phyloP scores from a whole-genome alignment of 2,797 vertebrate genomes.

The Rhincodon typus region DNA sequence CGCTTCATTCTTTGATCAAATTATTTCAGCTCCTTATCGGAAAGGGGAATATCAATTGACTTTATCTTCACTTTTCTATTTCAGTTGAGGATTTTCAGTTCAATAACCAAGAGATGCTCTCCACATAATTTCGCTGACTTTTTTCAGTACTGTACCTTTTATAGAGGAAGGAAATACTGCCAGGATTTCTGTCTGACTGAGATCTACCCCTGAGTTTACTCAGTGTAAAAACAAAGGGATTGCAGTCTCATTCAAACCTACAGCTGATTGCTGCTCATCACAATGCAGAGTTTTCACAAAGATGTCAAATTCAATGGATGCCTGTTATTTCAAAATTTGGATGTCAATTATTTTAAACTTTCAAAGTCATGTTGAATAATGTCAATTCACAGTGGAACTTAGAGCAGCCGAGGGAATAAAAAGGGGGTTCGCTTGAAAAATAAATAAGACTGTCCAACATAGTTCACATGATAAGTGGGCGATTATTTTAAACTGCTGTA shows the following conservation, averaged over 20 bases:
- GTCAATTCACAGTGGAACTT: neutral
- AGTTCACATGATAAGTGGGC: neutral
- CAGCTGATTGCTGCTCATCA: neutral
- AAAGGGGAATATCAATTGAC: neutral
- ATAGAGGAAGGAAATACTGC: neutral
- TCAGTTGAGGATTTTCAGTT: neutral
- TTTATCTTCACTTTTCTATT: neutral
- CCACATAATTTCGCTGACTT: neutral
- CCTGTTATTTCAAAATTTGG: neutral
- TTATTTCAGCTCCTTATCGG: neutral
- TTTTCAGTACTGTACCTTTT: neutral
- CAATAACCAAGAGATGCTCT: neutral
- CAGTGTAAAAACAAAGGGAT: neutral
- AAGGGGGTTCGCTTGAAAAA: neutral
- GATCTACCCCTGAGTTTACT: neutral
- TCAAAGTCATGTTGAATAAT: neutral
- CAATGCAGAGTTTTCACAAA: neutral
- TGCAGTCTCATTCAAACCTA: neutral
- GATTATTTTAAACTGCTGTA: neutral
- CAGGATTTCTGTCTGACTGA: neutral
- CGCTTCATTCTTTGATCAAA: neutral
- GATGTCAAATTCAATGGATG: neutral
- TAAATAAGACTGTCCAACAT: neutral
- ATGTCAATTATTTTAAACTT: neutral
- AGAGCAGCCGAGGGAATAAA: neutral